Evolutionary conservation across 2,113 vertebrate species (phyloP).

Genomic region (Ophthalmolycus amberensis): DNA sequence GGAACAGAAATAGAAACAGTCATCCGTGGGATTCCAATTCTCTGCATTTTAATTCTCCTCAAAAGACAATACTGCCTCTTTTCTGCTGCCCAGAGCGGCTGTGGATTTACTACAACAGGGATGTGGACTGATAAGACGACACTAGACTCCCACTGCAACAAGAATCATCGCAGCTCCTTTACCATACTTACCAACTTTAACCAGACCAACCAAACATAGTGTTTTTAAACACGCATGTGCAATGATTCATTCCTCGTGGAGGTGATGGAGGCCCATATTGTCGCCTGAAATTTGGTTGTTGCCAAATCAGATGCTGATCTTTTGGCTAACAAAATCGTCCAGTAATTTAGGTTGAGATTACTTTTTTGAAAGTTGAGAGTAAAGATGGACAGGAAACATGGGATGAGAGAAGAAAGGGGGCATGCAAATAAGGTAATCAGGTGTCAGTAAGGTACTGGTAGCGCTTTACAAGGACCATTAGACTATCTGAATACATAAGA

Average conservation of each 20-base stretch:
- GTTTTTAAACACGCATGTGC: background rate
- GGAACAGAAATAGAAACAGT: slow-evolving; percentile 72
- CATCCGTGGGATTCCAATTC: slow-evolving; percentile 62
- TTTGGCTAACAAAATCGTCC: background rate
- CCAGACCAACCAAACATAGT: background rate
- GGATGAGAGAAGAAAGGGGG: background rate
- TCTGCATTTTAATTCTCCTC: slow-evolving; percentile 28
- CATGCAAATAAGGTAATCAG: background rate
- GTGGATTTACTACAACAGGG: slow-evolving; percentile 31
- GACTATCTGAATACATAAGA: background rate
- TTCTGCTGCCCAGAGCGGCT: slow-evolving; percentile 17
- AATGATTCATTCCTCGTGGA: background rate
- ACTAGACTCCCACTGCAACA: background rate
- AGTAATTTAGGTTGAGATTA: too few relatives aligned
- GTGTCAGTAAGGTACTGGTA: background rate
- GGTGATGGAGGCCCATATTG: background rate
- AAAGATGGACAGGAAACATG: background rate
- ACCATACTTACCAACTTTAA: background rate
- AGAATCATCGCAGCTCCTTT: slow-evolving; percentile 3
- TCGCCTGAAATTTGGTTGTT: background rate
- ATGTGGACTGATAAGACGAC: background rate
- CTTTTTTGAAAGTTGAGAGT: background rate
- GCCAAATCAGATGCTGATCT: background rate
- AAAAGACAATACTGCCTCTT: slow-evolving; percentile 33
- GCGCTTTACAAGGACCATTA: background rate